Evolutionary conservation across 1,140 invertebrate genomes (phyloP).

Genomic region (Lasioglossum baleicum): DNA sequence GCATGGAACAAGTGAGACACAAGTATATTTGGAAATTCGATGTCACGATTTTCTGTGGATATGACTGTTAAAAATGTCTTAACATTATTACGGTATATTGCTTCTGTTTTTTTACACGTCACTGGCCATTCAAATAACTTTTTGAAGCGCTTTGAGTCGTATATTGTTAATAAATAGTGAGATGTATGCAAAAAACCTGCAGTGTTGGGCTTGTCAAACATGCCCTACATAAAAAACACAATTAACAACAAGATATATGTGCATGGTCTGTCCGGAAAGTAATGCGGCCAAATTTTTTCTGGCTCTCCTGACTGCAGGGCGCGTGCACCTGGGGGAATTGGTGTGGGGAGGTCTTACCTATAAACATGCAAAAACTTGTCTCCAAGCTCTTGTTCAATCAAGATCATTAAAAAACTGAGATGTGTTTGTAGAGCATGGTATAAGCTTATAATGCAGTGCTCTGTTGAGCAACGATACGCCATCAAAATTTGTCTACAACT

Average conservation of each 20-base stretch:
- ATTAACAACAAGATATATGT: not conserved
- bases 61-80: slow-evolving; percentile 65
- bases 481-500: too few relatives aligned
- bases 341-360: too few relatives aligned
- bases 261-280: too few relatives aligned
- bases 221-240: slow-evolving; percentile 69
- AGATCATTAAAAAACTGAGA: too few relatives aligned
- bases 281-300: too few relatives aligned
- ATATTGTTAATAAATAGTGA: slow-evolving; percentile 76
- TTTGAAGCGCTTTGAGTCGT: slow-evolving; percentile 76
- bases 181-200: slow-evolving; percentile 79
- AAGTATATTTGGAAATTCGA: slow-evolving; percentile 66
- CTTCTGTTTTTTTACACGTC: slow-evolving; percentile 77
- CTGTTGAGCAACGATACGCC: too few relatives aligned
- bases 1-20: slow-evolving; percentile 68
- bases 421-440: too few relatives aligned
- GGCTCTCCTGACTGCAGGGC: too few relatives aligned
- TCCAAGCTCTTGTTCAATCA: too few relatives aligned
- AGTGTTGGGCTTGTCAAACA: slow-evolving; percentile 80
- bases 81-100: slow-evolving; percentile 75
- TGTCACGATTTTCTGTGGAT: slow-evolving; percentile 66
- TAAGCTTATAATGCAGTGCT: too few relatives aligned
- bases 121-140: slow-evolving; percentile 79
- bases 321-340: too few relatives aligned
- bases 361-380: too few relatives aligned